Evolutionary conservation across 1,140 invertebrate genomes (phyloP), one percentile per base, ranked within the genome.

Genomic region (Macrosteles quadrilineatus): DNA sequence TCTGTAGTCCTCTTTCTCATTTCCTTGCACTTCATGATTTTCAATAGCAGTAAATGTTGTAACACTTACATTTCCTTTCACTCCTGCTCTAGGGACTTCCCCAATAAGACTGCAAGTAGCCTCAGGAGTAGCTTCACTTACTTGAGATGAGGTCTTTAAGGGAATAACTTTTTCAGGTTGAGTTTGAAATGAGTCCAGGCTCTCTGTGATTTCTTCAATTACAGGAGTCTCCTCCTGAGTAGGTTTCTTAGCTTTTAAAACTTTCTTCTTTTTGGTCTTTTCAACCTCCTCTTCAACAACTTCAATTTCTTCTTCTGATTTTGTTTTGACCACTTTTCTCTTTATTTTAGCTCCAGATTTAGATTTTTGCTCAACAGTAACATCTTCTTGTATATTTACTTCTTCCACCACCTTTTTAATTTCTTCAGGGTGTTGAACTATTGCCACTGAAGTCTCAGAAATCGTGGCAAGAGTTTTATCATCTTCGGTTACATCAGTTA

Each of bases 1-100:
- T 72, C 82, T 82, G 21, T 79, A 77, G 32, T 78, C 78, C 70
- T 82, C 77, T 72, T 88, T 84, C 74, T 87, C 83, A 23, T 81
- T 75, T 17, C 80, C 79, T 77, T 80, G 79, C 69, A 81, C 82
- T 19, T 78, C 74, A 45, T 76, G 71, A 64, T 75, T 69, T 23
- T 72, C 72, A n/a, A 73, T 70, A n/a, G 69, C 74, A 45, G 68
- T 69, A 27, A 73, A 67, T 29, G 71, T 73, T 45, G 76, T 31
- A 14, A 72, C 55, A 23, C 68, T 30, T 6, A 76, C 43, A 14
- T 67, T 73, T 14, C 67, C 70, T 17, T 71, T 45, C 27, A 73
- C 73, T 17, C 31, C 29, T 17, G 12, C 23, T 25, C 47, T 68
- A 30, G 65, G 47, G 11, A 57, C 45, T 32, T 76, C 72, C 47